Evolutionary conservation across 2,888 invertebrate genomes (phyloP).

Genomic region (Lasius platythorax): DNA sequence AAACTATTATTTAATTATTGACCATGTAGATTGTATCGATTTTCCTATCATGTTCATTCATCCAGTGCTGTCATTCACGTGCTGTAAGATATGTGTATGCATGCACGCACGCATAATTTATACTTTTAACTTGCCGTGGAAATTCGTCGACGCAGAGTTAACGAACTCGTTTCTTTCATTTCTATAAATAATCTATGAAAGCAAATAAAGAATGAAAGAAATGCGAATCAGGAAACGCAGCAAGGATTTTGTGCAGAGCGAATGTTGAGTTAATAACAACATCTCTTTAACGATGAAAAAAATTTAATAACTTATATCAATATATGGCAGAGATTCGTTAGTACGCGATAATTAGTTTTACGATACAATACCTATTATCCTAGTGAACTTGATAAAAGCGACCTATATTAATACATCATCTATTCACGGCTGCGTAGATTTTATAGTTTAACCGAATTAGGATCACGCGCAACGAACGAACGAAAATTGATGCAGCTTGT

Average conservation of each 20-base stretch:
- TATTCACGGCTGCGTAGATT: conserved; percentile 16
- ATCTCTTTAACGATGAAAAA: background rate
- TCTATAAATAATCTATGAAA: conserved; percentile 63
- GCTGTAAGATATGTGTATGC: conserved; percentile 76
- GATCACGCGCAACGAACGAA: background rate
- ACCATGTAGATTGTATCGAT: background rate
- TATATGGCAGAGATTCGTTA: background rate
- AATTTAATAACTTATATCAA: conserved; percentile 18
- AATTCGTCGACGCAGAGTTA: conserved; percentile 45
- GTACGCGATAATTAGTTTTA: conserved; percentile 32
- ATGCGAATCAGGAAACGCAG: background rate
- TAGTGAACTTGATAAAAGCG: conserved; percentile 35
- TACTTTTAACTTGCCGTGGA: conserved; percentile 71
- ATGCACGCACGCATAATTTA: conserved; percentile 75
- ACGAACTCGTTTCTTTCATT: conserved; percentile 44
- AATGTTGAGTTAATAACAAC: background rate
- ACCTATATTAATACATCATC: conserved; percentile 19
- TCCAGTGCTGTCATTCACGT: conserved; percentile 14
- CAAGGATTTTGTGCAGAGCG: background rate
- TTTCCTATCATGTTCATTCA: conserved; percentile 20
- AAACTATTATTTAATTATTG: background rate
- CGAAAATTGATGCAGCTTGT: conserved; percentile 8
- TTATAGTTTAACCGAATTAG: conserved; percentile 24
- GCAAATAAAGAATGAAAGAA: conserved; percentile 32
- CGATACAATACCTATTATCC: conserved; percentile 29